Base-by-base conservation (phyloP, 2,888 invertebrate species). In the Polydrusus pterygomalis region DNA sequence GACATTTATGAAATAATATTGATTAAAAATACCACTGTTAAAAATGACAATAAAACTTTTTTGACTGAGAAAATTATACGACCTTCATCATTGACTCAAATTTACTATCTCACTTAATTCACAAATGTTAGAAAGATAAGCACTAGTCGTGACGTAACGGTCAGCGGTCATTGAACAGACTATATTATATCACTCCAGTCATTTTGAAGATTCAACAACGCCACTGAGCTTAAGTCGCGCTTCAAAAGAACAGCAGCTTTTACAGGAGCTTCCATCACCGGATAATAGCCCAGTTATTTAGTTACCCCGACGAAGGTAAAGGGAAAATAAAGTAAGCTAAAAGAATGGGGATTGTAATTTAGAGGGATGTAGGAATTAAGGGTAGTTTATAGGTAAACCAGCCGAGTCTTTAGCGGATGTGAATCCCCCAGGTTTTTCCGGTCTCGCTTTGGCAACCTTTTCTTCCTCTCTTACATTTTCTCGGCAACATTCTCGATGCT, bases 291-390 rank as follows among this genome's bases (percentile, higher is more conserved):
- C 85, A 86, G 87, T 88, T 88, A 88, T 88, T 88, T 88, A 88
- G 87, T 85, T 86, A 86, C 86, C 85, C 86, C 84, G 81, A 83
- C 81, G 81, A 80, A 80, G 81, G 77, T 77, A 85, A 85, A 86
- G 86, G 85, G 86, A 86, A 86, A 87, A 87, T 87, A 87, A 87
- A 87, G 87, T 87, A 87, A 87, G 86, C 86, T 85, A 86, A 86
- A 88, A 88, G 88, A 88, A 88, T 88, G 86, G 87, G 87, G 87
- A 87, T 87, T 87, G 88, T 88, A 88, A 88, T 88, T 88, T 88
- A 88, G 88, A 88, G 88, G 88, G 88, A 88, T 88, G 88, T 88
- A 84, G 87, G 88, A 87, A 88, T 88, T 88, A 88, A 87, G 88
- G 88, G 88, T 88, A 88, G 88, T 88, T 88, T 88, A 88, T 88